Evolutionary conservation across 2,797 vertebrate species (phyloP).

Genomic region (Psittacula echo): DNA sequence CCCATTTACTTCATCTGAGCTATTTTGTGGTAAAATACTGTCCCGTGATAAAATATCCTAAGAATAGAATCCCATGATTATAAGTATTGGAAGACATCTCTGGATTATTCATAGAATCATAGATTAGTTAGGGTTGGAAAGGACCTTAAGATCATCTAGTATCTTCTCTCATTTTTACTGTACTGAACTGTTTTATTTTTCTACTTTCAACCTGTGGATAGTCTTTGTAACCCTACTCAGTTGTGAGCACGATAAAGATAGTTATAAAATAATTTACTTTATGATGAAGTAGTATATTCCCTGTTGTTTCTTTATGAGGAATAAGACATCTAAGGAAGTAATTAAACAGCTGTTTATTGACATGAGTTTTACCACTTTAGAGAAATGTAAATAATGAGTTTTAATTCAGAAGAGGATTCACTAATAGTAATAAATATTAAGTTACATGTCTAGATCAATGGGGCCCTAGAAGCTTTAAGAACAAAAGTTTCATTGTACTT

Average conservation of each 20-base stretch:
- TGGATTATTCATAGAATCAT: not conserved
- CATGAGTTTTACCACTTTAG: not conserved
- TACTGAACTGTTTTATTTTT: not conserved
- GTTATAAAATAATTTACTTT: constrained; percentile 8
- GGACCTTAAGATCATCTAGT: not conserved
- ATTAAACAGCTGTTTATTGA: constrained; percentile 54
- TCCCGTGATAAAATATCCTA: not conserved
- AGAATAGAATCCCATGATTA: not conserved
- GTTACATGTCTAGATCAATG: not conserved
- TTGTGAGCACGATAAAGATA: not conserved
- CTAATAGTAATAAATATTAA: not conserved
- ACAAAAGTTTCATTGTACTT: not conserved
- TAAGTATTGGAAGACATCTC: not conserved
- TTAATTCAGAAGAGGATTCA: not conserved
- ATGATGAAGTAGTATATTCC: not conserved
- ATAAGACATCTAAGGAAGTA: constrained; percentile 22
- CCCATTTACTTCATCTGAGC: not conserved
- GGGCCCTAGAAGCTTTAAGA: not conserved
- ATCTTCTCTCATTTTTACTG: not conserved
- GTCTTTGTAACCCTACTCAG: not conserved
- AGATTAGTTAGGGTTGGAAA: no score
- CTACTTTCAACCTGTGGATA: not conserved
- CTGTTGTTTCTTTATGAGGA: constrained; percentile 33
- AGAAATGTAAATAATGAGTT: constrained; percentile 33
- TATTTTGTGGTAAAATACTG: not conserved